phyloP scores from a whole-genome alignment of 2,888 invertebrate species.

The Mythimna vitellina region DNA sequence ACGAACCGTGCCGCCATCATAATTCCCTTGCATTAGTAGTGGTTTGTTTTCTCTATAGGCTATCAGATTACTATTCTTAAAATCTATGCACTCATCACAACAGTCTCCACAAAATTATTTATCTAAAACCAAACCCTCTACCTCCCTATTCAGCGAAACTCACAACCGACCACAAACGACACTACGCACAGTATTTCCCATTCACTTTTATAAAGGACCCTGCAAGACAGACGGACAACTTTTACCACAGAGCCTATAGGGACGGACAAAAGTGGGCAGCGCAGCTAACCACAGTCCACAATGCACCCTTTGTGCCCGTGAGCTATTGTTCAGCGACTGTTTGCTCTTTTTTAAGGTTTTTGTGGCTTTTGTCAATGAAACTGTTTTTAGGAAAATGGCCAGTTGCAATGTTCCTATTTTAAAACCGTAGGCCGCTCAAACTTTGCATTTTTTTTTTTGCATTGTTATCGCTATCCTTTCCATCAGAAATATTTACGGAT shows the following conservation, averaged over 20 bases:
- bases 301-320: conserved; percentile 54
- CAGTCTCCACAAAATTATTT: not conserved
- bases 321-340: conserved; percentile 59
- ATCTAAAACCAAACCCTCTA: conserved; percentile 2
- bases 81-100: not conserved
- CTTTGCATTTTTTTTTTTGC: not conserved
- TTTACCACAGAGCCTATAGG: conserved; percentile 16
- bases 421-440: not conserved
- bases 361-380: conserved; percentile 53
- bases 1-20: too few species aligned
- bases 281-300: conserved; percentile 52
- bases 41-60: too few species aligned
- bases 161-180: conserved; percentile 37
- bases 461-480: not conserved
- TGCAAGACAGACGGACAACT: conserved; percentile 33
- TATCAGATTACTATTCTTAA: not conserved
- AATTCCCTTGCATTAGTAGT: too few species aligned
- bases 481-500: not conserved
- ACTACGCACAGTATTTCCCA: conserved; percentile 32
- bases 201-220: conserved; percentile 26
- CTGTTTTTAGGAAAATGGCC: conserved; percentile 54
- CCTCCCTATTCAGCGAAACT: conserved; percentile 18
- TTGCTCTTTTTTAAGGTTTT: conserved; percentile 57
- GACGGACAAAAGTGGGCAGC: conserved; percentile 46
- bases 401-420: conserved; percentile 38